phyloP scores from a whole-genome alignment of 2,888 invertebrate species.

The Rhopalosiphum nymphaeae region DNA sequence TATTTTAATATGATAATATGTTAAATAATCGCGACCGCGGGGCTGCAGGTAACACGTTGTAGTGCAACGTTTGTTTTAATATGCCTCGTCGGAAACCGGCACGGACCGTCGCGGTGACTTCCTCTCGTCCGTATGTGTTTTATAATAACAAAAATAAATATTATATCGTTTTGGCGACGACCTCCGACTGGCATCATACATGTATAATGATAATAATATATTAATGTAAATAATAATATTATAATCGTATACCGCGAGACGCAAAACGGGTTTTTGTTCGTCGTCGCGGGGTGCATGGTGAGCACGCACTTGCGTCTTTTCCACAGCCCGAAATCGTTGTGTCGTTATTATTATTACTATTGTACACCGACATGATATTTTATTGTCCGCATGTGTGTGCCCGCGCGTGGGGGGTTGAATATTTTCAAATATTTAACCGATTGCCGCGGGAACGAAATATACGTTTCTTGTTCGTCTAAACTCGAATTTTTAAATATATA shows the following conservation, averaged over 20 bases:
- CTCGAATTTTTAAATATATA: conserved; percentile 21
- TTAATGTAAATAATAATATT: background rate
- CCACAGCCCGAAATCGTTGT: background rate
- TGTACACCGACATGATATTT: conserved; percentile 11
- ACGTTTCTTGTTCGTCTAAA: background rate
- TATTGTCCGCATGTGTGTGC: background rate
- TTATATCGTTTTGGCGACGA: background rate
- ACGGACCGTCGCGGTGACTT: background rate
- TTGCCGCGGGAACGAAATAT: background rate
- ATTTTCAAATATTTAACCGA: conserved; percentile 23
- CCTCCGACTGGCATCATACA: background rate
- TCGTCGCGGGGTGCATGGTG: conserved; percentile 32
- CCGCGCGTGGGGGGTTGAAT: conserved; percentile 39
- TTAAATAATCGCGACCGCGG: background rate
- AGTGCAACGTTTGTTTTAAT: background rate
- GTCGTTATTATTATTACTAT: background rate
- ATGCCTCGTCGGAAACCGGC: background rate
- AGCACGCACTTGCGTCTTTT: background rate
- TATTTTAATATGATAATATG: no score
- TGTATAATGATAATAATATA: background rate
- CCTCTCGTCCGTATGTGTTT: background rate
- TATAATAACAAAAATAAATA: background rate
- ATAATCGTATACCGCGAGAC: background rate
- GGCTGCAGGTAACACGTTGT: no score
- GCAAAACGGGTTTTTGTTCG: conserved; percentile 45